Percentiles rank a stretch among this genome's conserved stretches.
Evolutionary conservation across 2,888 invertebrate genomes (phyloP).

Genomic region (Pegoplata infirma): DNA sequence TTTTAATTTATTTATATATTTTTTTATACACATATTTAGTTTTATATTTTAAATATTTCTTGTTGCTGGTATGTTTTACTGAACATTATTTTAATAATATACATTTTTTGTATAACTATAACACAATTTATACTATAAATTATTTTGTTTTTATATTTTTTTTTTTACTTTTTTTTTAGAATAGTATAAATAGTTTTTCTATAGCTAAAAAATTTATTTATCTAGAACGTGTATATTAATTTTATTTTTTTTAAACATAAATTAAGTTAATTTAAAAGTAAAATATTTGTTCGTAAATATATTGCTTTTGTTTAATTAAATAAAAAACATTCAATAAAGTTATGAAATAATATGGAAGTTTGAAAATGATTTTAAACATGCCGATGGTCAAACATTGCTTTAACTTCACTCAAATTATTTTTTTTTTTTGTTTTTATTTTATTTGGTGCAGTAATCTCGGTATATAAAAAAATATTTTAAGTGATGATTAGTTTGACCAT

Average conservation of each 20-base stretch:
- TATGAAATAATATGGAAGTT: no score
- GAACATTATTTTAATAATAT: no score
- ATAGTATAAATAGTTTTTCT: conserved; percentile 30
- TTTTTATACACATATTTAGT: conserved; percentile 7
- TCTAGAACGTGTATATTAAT: background rate
- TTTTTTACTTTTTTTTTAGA: conserved; percentile 6
- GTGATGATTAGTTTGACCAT: no score
- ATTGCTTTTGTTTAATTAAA: background rate
- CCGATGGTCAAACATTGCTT: no score
- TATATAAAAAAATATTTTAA: no score
- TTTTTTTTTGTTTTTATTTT: no score
- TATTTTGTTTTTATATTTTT: conserved; percentile 16
- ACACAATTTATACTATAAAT: conserved; percentile 9
- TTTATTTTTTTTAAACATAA: background rate
- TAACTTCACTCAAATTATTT: no score
- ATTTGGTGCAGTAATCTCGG: no score
- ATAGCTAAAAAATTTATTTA: conserved; percentile 26
- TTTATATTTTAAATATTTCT: background rate
- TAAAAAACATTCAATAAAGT: background rate
- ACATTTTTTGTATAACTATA: background rate
- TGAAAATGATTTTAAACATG: no score
- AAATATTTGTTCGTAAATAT: background rate
- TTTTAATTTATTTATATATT: conserved; percentile 2
- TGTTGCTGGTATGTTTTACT: background rate
- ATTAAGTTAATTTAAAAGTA: background rate